These are phyloP conservation scores for Nothobranchius furzeri DNA, from an alignment of 2,113 vertebrate species.

Conservation along the genomic window DNA sequence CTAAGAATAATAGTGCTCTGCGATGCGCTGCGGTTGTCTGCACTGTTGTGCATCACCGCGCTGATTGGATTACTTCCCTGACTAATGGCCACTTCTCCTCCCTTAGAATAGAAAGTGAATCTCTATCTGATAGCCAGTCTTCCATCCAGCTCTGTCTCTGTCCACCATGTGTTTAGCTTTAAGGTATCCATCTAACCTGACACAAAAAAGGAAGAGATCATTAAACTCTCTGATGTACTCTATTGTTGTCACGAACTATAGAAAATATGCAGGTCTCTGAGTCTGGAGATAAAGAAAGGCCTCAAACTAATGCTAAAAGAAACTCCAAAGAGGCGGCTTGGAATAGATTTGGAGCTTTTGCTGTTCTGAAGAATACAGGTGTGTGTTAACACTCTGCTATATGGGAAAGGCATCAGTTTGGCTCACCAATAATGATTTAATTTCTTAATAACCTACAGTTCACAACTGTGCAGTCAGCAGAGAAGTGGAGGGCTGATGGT, in stretches of 20 bases:
- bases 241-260: conserved; percentile 15
- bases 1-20: conserved; percentile 69
- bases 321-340: too few species aligned
- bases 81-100: conserved; percentile 74
- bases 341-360: too few species aligned
- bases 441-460: too few species aligned
- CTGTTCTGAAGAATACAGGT: too few species aligned
- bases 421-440: too few species aligned
- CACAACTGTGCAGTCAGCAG: too few species aligned
- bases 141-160: conserved; percentile 52
- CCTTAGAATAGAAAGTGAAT: conserved; percentile 68
- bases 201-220: conserved; percentile 29
- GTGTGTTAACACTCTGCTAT: too few species aligned
- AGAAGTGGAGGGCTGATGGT: too few species aligned
- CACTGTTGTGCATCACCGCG: conserved; percentile 69
- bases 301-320: neutral
- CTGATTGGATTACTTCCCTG: conserved; percentile 75
- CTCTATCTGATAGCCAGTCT: conserved; percentile 71
- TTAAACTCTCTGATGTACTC: conserved; percentile 43
- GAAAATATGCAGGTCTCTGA: neutral
- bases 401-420: too few species aligned
- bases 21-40: conserved; percentile 63
- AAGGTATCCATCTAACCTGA: conserved; percentile 41
- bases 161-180: conserved; percentile 54
- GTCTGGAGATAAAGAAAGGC: neutral